Conservation (phyloP, 2,797 vertebrate species). For the Melopsittacus undulatus region DNA sequence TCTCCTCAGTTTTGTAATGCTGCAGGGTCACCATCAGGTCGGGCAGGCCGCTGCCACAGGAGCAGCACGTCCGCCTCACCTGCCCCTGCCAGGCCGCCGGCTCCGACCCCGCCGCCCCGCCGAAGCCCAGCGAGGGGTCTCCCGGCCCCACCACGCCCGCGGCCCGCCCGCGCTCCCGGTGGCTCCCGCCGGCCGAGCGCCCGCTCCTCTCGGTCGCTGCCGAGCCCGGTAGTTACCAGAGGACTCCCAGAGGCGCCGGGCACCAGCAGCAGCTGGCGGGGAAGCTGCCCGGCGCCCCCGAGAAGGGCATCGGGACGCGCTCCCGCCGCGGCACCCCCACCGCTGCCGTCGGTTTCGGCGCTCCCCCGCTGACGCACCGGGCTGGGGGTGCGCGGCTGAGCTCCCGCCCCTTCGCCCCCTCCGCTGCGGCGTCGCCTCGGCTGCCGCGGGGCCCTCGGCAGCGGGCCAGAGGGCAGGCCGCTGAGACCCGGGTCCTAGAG, state of each 20-base stretch:
- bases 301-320: not conserved
- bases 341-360: not conserved
- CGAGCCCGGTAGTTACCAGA: constrained; percentile 11
- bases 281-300: not conserved
- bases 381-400: not conserved
- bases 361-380: not conserved
- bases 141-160: not conserved
- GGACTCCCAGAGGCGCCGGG: not conserved
- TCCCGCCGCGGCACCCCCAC: not conserved
- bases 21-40: not conserved
- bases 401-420: not conserved
- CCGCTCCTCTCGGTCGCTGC: not conserved
- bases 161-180: not conserved
- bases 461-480: not conserved
- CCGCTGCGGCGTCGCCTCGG: not conserved
- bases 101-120: not conserved
- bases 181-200: not conserved
- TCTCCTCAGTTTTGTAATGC: not conserved
- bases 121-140: not conserved
- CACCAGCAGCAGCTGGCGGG: constrained; percentile 19
- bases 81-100: not conserved
- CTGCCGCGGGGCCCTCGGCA: not conserved
- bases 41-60: not conserved
- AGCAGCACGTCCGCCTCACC: not conserved
- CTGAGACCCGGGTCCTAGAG: not conserved